phyloP scores from a whole-genome alignment of 1,140 invertebrate species.

The Cataglyphis hispanica region DNA sequence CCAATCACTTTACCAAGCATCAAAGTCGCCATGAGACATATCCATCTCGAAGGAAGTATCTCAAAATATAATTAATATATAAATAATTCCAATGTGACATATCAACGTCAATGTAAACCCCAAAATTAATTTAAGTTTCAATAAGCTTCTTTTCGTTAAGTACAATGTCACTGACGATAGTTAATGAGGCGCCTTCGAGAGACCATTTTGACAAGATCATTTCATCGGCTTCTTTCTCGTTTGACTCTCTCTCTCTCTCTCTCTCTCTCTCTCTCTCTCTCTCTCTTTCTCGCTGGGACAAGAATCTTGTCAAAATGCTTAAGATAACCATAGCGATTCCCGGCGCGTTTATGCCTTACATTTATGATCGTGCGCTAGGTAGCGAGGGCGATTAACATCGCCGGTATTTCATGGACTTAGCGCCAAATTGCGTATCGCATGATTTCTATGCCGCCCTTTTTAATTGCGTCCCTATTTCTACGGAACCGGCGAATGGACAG shows the following conservation, averaged over 20 bases:
- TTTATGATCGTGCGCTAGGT: conserved; percentile 54
- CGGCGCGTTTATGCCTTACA: conserved; percentile 45
- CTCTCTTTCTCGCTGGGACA: neutral
- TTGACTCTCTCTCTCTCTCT: conserved; percentile 3
- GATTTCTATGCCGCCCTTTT: conserved; percentile 40
- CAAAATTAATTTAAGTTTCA: conserved; percentile 3
- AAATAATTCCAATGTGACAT: neutral
- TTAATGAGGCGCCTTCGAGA: conserved; percentile 18
- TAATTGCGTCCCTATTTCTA: conserved; percentile 49
- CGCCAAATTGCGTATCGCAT: conserved; percentile 54
- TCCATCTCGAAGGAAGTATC: neutral
- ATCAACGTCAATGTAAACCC: neutral
- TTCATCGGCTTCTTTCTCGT: neutral
- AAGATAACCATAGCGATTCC: conserved; percentile 41
- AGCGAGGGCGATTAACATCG: conserved; percentile 58
- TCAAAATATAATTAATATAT: neutral
- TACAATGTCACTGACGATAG: neutral
- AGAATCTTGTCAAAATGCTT: conserved; percentile 37
- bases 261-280: conserved; percentile 12
- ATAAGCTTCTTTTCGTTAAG: neutral
- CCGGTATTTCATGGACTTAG: conserved; percentile 62
- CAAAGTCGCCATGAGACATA: neutral
- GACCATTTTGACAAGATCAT: neutral
- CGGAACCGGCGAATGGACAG: neutral
- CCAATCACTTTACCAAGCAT: conserved; percentile 23